Percentiles rank a stretch among this genome's conserved stretches.
Evolutionary conservation across 2,888 invertebrate species (phyloP).

Genomic region (Tubiluchus corallicola): DNA sequence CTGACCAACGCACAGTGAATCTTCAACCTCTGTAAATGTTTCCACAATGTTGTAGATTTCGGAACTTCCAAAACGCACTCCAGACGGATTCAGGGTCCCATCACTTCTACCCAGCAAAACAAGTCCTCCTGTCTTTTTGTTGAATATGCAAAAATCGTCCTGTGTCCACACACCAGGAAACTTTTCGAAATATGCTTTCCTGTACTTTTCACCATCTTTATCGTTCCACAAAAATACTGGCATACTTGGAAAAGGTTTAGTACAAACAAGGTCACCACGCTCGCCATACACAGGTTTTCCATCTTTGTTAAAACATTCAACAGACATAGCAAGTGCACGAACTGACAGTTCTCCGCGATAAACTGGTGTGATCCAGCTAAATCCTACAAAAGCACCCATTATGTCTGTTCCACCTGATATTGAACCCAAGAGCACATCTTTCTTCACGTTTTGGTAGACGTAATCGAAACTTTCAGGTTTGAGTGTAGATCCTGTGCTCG

Average conservation of each 20-base stretch:
- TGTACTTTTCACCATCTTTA: conserved; percentile 30
- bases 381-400: conserved; percentile 38
- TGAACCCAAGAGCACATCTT: conserved; percentile 32
- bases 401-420: conserved; percentile 39
- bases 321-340: conserved; percentile 34
- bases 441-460: conserved; percentile 35
- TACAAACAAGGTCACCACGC: conserved; percentile 37
- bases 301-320: conserved; percentile 32
- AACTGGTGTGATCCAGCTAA: conserved; percentile 34
- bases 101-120: conserved; percentile 39
- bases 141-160: conserved; percentile 36
- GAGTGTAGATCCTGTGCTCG: conserved; percentile 36
- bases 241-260: conserved; percentile 38
- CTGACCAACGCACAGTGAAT: conserved; percentile 37
- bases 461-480: conserved; percentile 35
- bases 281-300: conserved; percentile 32
- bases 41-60: conserved; percentile 39
- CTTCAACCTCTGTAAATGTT: conserved; percentile 33
- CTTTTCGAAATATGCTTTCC: conserved; percentile 33
- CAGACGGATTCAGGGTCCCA: conserved; percentile 38
- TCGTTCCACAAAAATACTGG: conserved; percentile 37
- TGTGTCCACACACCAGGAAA: conserved; percentile 36
- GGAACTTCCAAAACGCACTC: conserved; percentile 39
- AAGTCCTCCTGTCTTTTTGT: conserved; percentile 34
- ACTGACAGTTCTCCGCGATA: conserved; percentile 37